Conservation (phyloP, 1,140 invertebrate species). For the Aphaenogaster ashmeadi region DNA sequence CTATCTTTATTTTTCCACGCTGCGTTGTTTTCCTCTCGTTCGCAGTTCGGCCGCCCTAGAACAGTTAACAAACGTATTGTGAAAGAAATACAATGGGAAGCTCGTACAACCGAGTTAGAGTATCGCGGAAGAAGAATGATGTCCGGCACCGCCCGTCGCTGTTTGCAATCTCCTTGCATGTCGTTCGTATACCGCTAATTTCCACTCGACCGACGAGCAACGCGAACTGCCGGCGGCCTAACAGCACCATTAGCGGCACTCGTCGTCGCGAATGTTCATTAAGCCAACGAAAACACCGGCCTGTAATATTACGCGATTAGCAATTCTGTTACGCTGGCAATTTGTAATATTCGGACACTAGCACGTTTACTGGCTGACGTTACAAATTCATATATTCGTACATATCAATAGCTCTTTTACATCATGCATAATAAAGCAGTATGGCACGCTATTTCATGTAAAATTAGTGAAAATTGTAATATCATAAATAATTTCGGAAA, state of each 20-base stretch:
- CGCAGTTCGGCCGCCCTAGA: neutral
- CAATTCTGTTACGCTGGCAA: conserved; percentile 1
- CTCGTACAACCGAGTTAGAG: neutral
- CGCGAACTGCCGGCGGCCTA: neutral
- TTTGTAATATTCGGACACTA: conserved; percentile 34
- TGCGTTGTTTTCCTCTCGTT: conserved; percentile 6
- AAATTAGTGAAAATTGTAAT: conserved; percentile 33
- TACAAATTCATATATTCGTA: conserved; percentile 36
- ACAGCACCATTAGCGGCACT: neutral
- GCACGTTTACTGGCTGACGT: neutral
- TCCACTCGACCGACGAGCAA: conserved; percentile 1
- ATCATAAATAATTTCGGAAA: conserved; percentile 20
- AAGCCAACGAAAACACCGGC: conserved; percentile 9
- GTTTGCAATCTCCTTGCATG: conserved; percentile 30
- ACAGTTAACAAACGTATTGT: conserved; percentile 27
- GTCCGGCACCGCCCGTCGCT: neutral
- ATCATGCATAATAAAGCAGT: conserved; percentile 17
- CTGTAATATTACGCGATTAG: conserved; percentile 37
- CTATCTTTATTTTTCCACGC: conserved; percentile 25
- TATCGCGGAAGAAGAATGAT: conserved; percentile 11
- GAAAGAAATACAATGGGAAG: conserved; percentile 17
- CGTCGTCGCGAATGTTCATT: conserved; percentile 23
- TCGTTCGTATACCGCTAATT: conserved; percentile 21
- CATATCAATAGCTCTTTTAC: conserved; percentile 38
- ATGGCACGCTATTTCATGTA: neutral